These are phyloP conservation scores for Agonopterix subpropinquella DNA, from an alignment of 2,888 invertebrate genomes.

Conservation along the genomic window DNA sequence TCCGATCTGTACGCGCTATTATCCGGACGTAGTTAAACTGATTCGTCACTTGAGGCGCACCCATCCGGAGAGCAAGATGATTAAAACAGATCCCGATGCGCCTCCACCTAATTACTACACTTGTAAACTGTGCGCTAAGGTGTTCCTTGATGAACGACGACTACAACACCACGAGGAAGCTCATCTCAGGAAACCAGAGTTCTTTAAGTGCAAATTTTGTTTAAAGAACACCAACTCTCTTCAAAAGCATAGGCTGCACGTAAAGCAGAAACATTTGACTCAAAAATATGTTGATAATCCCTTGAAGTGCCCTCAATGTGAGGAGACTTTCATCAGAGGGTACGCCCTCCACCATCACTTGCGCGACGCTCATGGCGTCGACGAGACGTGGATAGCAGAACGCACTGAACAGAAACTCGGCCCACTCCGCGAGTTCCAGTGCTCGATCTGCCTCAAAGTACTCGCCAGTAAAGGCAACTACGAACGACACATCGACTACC, in stretches of 20 bases:
- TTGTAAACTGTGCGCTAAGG: conserved; percentile 64
- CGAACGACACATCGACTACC: conserved; percentile 67
- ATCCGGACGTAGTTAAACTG: conserved; percentile 58
- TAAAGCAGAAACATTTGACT: conserved; percentile 52
- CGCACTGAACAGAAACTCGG: conserved; percentile 41
- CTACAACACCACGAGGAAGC: conserved; percentile 54
- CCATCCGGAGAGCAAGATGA: conserved; percentile 70
- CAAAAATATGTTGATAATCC: conserved; percentile 58
- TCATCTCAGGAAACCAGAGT: conserved; percentile 58
- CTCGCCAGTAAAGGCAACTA: conserved; percentile 66
- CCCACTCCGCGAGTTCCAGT: conserved; percentile 61
- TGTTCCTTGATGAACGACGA: conserved; percentile 52
- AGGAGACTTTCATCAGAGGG: conserved; percentile 52
- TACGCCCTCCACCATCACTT: conserved; percentile 63
- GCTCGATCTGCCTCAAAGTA: conserved; percentile 62
- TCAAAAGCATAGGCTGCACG: conserved; percentile 55
- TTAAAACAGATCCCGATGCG: conserved; percentile 66
- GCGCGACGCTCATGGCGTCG: conserved; percentile 51
- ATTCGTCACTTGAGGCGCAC: conserved; percentile 60
- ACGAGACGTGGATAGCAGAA: conserved; percentile 64
- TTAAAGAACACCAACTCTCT: conserved; percentile 58
- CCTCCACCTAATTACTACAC: conserved; percentile 51
- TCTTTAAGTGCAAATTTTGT: conserved; percentile 68
- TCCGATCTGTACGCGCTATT: conserved; percentile 59
- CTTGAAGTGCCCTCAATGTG: conserved; percentile 56